Evolutionary conservation across 2,888 invertebrate species (phyloP), one percentile per base, ranked within the genome.

Genomic region (Zygothrica quintamaculata): DNA sequence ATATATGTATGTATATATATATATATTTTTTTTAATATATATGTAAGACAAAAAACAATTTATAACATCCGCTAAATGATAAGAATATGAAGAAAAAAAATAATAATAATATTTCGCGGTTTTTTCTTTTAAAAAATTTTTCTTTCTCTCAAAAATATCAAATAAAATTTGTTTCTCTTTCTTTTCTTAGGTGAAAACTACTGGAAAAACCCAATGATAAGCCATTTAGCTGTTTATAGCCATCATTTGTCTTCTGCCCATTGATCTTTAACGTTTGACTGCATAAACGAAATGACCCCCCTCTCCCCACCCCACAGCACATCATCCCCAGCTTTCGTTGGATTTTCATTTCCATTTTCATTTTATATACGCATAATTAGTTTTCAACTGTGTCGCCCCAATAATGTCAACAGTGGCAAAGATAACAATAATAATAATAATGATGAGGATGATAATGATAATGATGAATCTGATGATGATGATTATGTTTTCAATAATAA

Each of bases 361-460:
- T 77, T 72, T 8, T 26, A 4, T 26, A 71, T 56, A 81, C 62
- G 79, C 78, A 78, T 74, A 78, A 79, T 85, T 82, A 68, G 65
- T 74, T 77, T 73, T 73, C 57, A 57, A 65, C 33, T 60, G 68
- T 42, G 48, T 44, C 43, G 51, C 34, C 25, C 52, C 47, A 44
- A 13, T 15, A 36, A 22, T 18, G 15, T 37, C 46, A 5, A 18
- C 31, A 26, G 36, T 25, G 5, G 3, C 16, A 16, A 25, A 22
- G 34, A 33, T 47, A 25, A 40, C 57, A 51, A 43, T 53, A 15
- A 29, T 33, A 9, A 29, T 57, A 31, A 36, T 42, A 18, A 26
- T 50, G 25, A 13, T 15, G 31, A 26, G 15, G 37, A 31, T 29
- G 33, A 31, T 47, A 16, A 40, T 62, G 51, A 43, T 53, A 12